Conservation (phyloP, 2,888 invertebrate species). For the Rhorus exstirpatorius region DNA sequence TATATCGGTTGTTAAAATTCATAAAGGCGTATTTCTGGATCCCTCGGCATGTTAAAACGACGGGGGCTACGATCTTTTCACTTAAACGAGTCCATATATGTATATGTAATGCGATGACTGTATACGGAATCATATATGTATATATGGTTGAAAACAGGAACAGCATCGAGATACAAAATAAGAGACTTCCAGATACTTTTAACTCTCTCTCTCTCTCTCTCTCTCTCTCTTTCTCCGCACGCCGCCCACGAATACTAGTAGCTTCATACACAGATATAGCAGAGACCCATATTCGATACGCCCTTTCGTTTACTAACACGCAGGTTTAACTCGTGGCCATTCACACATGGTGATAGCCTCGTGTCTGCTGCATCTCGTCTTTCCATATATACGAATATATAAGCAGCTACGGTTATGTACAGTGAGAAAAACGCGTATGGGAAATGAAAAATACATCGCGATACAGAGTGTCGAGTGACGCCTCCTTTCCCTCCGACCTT, state of each 20-base stretch:
- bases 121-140: conserved; percentile 2
- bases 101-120: conserved; percentile 12
- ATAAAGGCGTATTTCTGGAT: conserved; percentile 19
- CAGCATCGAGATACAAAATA: conserved; percentile 11
- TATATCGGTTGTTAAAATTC: not conserved
- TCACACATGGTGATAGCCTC: too few relatives aligned
- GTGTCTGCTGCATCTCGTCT: too few relatives aligned
- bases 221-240: not conserved
- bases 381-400: too few relatives aligned
- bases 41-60: conserved; percentile 4
- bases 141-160: conserved; percentile 29
- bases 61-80: not conserved
- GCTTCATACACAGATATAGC: not conserved
- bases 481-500: not conserved
- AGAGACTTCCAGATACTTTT: conserved; percentile 19
- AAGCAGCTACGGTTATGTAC: too few relatives aligned
- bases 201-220: conserved; percentile 10
- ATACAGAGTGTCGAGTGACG: not conserved
- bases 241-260: conserved; percentile 13
- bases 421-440: too few relatives aligned
- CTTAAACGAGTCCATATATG: conserved; percentile 2
- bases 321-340: too few relatives aligned
- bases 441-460: too few relatives aligned
- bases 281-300: not conserved
- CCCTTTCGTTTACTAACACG: too few relatives aligned